Base-by-base conservation (phyloP, 1,140 invertebrate species). In the Drosophila subobscura region DNA sequence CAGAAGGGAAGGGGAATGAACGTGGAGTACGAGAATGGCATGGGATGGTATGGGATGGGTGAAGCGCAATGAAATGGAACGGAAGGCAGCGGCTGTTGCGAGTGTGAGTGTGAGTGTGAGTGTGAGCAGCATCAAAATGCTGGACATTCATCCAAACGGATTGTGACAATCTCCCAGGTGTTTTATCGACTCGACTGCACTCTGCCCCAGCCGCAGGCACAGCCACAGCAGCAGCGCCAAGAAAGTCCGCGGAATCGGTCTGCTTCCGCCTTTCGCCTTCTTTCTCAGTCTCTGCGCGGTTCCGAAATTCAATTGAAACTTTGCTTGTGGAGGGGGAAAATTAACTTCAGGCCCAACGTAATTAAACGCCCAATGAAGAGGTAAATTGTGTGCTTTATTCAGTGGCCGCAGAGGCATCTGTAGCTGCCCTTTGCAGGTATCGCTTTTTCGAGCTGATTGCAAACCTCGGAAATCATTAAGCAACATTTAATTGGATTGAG, bases 351-450 rank as follows among this genome's bases (percentile, higher is more conserved):
- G 40, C 45, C 61, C 60, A 20, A 20, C 79, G 71, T 83, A 75
- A 72, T 72, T 78, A 83, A 84, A 78, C 53, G 57, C 54, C 66
- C 72, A 80, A 77, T 86, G 74, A 71, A 80, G 71, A 33, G 54
- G 46, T 61, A 65, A 72, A 78, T 83, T 71, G 67, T 54, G 40
- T 8, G n/a, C 8, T 29, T 8, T 6, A 29, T 29, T 5, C 29
- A 29, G 7, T 10, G 3, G 29, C 29, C 29, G 2, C 29, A 33
- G 3, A 33, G 3, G 7, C 29, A 8, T 3, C 29, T 33, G 29
- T 10, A 33, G 29, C 29, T 29, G 27, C 27, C 6, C 6, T 29
- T 29, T 29, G 5, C 6, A 29, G 27, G 5, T 29, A n/a, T n/a
- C n/a, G n/a, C n/a, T n/a, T n/a, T n/a, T n/a, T n/a, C n/a, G n/a